A percentile compares a stretch with the other conserved stretches of the same genome.
Conservation (phyloP, 2,113 vertebrate species). For the Seriola aureovittata region DNA sequence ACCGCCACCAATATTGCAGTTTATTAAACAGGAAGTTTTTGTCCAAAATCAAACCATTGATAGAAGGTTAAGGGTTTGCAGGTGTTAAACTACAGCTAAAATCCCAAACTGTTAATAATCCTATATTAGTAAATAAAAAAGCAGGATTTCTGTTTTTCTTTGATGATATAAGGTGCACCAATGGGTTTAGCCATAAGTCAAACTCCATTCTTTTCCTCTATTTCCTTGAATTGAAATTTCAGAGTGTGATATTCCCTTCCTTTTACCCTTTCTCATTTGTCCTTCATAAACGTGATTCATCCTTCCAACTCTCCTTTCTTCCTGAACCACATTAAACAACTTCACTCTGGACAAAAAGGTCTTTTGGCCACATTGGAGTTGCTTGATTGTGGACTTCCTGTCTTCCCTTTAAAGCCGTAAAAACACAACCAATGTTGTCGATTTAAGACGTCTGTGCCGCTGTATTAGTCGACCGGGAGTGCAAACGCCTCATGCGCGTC, state of each 20-base stretch:
- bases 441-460: background rate
- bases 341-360: background rate
- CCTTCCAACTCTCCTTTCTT: background rate
- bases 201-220: background rate
- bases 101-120: background rate
- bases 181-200: background rate
- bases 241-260: background rate
- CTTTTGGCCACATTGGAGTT: background rate
- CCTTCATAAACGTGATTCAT: background rate
- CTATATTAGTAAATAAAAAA: background rate
- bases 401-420: background rate
- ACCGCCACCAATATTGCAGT: background rate
- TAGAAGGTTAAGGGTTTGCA: background rate
- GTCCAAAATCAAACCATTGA: no score
- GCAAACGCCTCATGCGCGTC: background rate
- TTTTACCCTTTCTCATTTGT: slow-evolving; percentile 24
- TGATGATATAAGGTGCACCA: background rate
- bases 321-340: background rate
- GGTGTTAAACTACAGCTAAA: background rate
- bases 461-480: background rate
- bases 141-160: background rate
- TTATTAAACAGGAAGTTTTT: background rate
- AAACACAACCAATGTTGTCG: background rate
- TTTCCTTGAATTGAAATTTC: background rate
- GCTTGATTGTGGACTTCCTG: background rate